Evolutionary conservation across 30 jellyfish, hydroid and myxozoan genomes (phyloP).

Genomic region (Clytia hemisphaerica): DNA sequence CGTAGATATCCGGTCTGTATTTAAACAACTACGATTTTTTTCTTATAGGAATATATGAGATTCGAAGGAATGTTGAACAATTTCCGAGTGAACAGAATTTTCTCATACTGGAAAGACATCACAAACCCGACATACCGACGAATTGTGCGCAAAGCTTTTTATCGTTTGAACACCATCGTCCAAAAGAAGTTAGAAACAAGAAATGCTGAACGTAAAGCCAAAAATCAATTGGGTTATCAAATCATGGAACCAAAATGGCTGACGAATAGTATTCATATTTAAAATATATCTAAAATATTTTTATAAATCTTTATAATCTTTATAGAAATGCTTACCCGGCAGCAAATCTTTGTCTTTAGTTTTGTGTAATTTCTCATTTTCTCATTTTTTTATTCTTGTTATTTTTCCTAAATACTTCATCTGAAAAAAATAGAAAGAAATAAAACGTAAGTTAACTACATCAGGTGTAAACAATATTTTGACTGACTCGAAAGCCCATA

Average conservation of each 20-base stretch:
- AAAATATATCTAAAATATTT: no score
- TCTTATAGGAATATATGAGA: neutral
- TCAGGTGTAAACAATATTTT: no score
- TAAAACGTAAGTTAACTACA: no score
- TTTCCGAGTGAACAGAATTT: conserved; percentile 28
- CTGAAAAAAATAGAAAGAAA: no score
- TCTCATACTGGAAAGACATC: conserved; percentile 4
- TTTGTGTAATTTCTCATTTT: no score
- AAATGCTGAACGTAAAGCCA: conserved; percentile 20
- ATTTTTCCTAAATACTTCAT: no score
- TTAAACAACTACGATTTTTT: neutral
- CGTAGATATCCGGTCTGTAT: neutral
- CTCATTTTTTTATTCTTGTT: no score
- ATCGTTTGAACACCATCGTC: neutral
- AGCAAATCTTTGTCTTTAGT: no score
- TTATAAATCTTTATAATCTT: no score
- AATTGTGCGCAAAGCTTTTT: neutral
- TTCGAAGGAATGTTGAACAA: neutral
- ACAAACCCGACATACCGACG: neutral
- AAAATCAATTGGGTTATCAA: neutral
- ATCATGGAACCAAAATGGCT: conserved; percentile 5
- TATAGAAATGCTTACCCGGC: no score
- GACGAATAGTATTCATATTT: conserved; percentile 4
- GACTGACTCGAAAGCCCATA: no score
- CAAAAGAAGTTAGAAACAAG: neutral